phyloP scores from a whole-genome alignment of 1,140 invertebrate genomes.

The Cherax quadricarinatus region DNA sequence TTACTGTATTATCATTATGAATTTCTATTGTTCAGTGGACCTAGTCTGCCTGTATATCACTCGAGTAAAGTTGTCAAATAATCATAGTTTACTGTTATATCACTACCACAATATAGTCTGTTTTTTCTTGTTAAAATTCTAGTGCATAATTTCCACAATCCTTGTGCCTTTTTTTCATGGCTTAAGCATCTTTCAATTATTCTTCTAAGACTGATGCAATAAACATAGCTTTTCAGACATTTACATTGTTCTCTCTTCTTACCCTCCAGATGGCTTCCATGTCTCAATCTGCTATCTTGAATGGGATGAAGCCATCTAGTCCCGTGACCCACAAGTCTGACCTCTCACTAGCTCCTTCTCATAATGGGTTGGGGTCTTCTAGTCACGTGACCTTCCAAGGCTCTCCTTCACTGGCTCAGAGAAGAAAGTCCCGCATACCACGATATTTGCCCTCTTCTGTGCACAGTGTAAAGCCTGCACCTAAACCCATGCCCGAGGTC shows the following conservation, averaged over 20 bases:
- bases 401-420: constrained; percentile 55
- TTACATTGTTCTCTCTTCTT: constrained; percentile 59
- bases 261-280: constrained; percentile 64
- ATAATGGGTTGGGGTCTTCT: constrained; percentile 24
- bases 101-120: too few relatives aligned
- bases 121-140: too few relatives aligned
- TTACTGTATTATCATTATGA: not conserved
- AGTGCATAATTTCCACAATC: not conserved
- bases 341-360: constrained; percentile 47
- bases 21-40: not conserved
- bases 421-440: constrained; percentile 63
- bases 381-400: constrained; percentile 47
- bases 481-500: not conserved
- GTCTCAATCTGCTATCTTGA: constrained; percentile 57
- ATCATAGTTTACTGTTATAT: not conserved
- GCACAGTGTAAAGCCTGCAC: constrained; percentile 30
- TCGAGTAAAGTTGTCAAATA: not conserved
- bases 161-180: not conserved
- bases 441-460: constrained; percentile 47
- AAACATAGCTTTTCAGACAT: not conserved
- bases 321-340: constrained; percentile 50
- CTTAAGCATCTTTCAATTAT: not conserved
- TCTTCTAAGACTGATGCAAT: constrained; percentile 4
- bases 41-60: not conserved
- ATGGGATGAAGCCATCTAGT: constrained; percentile 64